Percentiles rank a stretch among this genome's conserved stretches.
Evolutionary conservation across 1,140 invertebrate species (phyloP).

Genomic region (Panagrolaimus sp.): DNA sequence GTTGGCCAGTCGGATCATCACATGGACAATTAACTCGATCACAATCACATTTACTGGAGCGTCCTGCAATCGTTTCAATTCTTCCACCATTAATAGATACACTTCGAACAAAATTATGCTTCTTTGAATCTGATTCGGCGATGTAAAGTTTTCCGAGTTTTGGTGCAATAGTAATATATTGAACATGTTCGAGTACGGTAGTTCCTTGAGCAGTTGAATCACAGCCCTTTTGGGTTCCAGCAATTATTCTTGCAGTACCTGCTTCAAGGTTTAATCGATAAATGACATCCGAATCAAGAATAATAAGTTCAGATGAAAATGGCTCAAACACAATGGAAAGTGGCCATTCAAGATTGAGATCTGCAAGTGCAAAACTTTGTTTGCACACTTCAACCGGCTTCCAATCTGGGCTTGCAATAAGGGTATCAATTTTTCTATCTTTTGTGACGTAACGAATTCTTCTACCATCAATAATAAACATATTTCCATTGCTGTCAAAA

Average conservation of each 20-base stretch:
- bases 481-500: background rate
- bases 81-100: conserved; percentile 1
- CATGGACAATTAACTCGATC: conserved; percentile 12
- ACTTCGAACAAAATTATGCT: conserved; percentile 1
- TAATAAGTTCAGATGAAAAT: conserved; percentile 5
- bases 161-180: background rate
- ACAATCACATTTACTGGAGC: background rate
- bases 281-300: conserved; percentile 9
- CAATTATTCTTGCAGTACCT: background rate
- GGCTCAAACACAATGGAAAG: conserved; percentile 6
- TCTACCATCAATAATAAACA: conserved; percentile 12
- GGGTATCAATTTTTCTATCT: background rate
- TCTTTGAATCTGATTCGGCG: conserved; percentile 13
- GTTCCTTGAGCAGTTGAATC: background rate
- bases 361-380: background rate
- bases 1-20: background rate
- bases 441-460: conserved; percentile 11
- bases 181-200: background rate
- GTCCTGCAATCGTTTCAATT: background rate
- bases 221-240: background rate
- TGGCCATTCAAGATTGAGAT: conserved; percentile 12
- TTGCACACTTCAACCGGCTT: background rate
- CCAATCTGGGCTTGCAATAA: background rate
- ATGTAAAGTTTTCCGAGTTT: conserved; percentile 1
- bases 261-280: background rate